phyloP scores from a whole-genome alignment of 1,140 invertebrate genomes.

The Acromyrmex heyeri region DNA sequence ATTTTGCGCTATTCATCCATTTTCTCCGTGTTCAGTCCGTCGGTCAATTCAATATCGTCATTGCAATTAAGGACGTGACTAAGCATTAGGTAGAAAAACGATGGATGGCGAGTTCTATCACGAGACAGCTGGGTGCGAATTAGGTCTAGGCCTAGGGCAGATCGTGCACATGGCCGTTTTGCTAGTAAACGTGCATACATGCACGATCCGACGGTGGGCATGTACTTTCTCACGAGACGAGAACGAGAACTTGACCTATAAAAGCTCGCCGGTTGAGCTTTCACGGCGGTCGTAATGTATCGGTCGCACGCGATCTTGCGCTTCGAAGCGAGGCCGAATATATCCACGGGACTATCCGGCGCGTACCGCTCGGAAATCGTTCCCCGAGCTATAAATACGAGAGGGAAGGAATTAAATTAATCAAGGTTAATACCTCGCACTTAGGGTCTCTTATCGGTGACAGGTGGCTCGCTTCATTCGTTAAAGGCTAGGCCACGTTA shows the following conservation, averaged over 20 bases:
- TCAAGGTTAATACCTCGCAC: slow-evolving; percentile 50
- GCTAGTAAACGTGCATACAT: neutral
- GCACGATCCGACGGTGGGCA: neutral
- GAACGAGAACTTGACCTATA: slow-evolving; percentile 83
- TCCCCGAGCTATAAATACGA: slow-evolving; percentile 49
- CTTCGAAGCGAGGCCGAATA: slow-evolving; percentile 71
- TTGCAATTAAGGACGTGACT: slow-evolving; percentile 40
- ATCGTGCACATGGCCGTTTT: neutral
- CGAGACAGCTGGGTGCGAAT: slow-evolving; percentile 15
- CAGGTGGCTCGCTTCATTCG: neutral
- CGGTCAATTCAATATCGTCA: neutral
- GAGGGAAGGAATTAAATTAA: slow-evolving; percentile 37
- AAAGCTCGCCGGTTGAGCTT: slow-evolving; percentile 77
- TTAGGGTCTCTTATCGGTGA: slow-evolving; percentile 37
- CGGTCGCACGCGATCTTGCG: slow-evolving; percentile 79
- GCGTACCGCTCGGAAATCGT: slow-evolving; percentile 51
- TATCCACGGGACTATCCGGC: slow-evolving; percentile 38
- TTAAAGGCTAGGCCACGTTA: neutral
- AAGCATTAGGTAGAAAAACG: slow-evolving; percentile 2
- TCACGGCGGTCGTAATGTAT: slow-evolving; percentile 75
- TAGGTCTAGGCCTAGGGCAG: slow-evolving; percentile 64
- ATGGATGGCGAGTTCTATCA: slow-evolving; percentile 29
- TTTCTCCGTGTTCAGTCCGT: neutral
- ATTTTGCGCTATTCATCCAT: neutral
- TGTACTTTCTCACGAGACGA: slow-evolving; percentile 66